Base-by-base conservation (phyloP, 2,797 vertebrate genomes). In the Sarcophilus harrisii region DNA sequence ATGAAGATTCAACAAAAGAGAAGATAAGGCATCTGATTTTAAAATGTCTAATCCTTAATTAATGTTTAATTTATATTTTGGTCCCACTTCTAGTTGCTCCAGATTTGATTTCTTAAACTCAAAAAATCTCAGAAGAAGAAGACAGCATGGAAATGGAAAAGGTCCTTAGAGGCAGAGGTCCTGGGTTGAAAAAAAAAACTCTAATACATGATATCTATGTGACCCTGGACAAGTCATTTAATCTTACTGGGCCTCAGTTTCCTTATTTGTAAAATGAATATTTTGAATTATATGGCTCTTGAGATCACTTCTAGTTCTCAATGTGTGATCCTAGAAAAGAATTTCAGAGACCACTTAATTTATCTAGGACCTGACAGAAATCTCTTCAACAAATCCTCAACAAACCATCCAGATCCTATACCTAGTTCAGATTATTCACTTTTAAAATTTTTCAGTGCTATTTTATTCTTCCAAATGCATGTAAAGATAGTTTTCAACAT, bases 11-110 rank as follows among this genome's bases (percentile, higher is more conserved):
- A 81, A 38, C 21, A 54, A 92, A 57, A 28, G 27, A 90, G 93
- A 59, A 95, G 90, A 58, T 16, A 30, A 57, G 92, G 58, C 45
- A 81, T 32, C 58, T 29, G 1, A 73, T 3, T 59, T 1, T 28
- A 45, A 73, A 91, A 54, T 30, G 49, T 52, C 92, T 90, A 6
- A 89, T 38, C 58, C 94, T 96, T 38, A 60, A 58, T 54, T 95
- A 91, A 57, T 58, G 92, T 55, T 95, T 58, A 49, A 6, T 45
- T 92, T 59, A 87, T 57, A 32, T 57, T 1, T 58, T 62, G 94
- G 58, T 27, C 55, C 62, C 81, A 57, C 92, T 92, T 87, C 38
- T 92, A 38, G 10, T 24, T 21, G 38, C 9, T 81, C 21, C 9
- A 27, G 93, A 94, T 58, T 55, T 24, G 55, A 96, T 92, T 91